Evolutionary conservation across 1,140 invertebrate genomes (phyloP), one percentile per base, ranked within the genome.

Genomic region (Sinella curviseta): DNA sequence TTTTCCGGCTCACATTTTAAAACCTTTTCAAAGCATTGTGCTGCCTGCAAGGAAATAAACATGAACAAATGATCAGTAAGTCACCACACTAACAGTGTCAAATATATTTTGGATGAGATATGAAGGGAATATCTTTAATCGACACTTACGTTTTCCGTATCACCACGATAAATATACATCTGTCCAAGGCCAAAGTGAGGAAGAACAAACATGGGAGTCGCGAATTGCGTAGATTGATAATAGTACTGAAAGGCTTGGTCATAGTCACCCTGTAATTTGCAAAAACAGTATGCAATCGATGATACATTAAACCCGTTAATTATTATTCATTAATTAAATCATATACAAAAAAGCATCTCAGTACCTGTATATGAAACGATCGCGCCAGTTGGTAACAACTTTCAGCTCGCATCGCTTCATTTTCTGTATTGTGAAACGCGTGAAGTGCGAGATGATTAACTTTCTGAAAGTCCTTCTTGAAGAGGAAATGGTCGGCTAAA

Each of bases 201-300:
- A 48, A 99, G 87, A 12, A 99, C 95, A 90, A 99, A 99, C 85
- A 92, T 93, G 16, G 94, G 89, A 0, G 96, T 94, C 0, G 97
- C 95, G 89, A 98, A 99, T 87, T 99, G 97, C 0, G 97, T 99
- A 0, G 98, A 95, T 88, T 99, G 97, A 87, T 99, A 99, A 86
- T 99, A 99, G 89, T 99, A 99, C 88, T 99, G 97, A 87, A 99
- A 99, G 35, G 97, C 97, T 88, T 99, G 96, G 85, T 98, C 96
- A 86, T 96, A 99, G 87, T 99, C 97, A 14, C 92, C 92, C 89
- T 92, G 84, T 77, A 88, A 86, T n/a, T n/a, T n/a, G n/a, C n/a
- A n/a, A n/a, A n/a, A n/a, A n/a, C n/a, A n/a, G n/a, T n/a, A n/a
- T n/a, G n/a, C n/a, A 67, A 33, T 57, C 33, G 35, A n/a, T n/a